Conservation (phyloP, 2,797 vertebrate species). For the Cryptoprocta ferox region DNA sequence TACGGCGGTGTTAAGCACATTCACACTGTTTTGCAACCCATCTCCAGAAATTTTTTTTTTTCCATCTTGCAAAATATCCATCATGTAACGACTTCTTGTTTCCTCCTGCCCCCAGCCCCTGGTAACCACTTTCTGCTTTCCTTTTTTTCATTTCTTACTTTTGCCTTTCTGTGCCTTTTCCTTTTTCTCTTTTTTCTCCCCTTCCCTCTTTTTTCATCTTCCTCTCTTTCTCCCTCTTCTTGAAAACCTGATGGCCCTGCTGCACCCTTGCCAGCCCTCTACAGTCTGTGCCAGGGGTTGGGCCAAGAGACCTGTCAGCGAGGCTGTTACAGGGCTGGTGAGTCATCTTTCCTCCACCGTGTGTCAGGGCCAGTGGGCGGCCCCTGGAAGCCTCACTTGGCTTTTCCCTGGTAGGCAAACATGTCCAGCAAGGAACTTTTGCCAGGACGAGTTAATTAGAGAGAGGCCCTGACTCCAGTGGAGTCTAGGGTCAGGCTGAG, state of each 20-base stretch:
- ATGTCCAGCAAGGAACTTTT: constrained; percentile 65
- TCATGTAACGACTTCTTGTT: not conserved
- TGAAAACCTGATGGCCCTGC: not conserved
- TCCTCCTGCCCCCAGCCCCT: no score
- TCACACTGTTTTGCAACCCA: not conserved
- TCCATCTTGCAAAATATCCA: not conserved
- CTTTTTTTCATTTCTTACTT: not conserved
- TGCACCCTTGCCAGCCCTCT: not conserved
- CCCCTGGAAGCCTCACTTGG: constrained; percentile 80
- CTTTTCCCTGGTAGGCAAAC: constrained; percentile 65
- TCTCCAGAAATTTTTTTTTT: not conserved
- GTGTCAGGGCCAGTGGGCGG: constrained; percentile 74
- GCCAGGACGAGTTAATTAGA: constrained; percentile 71
- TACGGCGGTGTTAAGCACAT: not conserved
- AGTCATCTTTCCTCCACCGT: constrained; percentile 62
- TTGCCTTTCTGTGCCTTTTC: not conserved
- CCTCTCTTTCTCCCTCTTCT: not conserved
- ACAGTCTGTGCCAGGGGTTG: not conserved
- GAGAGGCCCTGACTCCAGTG: not conserved
- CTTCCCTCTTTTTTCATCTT: not conserved
- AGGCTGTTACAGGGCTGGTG: constrained; percentile 57
- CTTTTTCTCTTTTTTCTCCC: not conserved
- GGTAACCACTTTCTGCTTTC: not conserved
- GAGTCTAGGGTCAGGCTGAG: constrained; percentile 50
- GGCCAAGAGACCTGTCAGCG: constrained; percentile 63